These are phyloP conservation scores for Lepidurus packardi DNA, from an alignment of 1,140 invertebrate species.

Conservation along the genomic window DNA sequence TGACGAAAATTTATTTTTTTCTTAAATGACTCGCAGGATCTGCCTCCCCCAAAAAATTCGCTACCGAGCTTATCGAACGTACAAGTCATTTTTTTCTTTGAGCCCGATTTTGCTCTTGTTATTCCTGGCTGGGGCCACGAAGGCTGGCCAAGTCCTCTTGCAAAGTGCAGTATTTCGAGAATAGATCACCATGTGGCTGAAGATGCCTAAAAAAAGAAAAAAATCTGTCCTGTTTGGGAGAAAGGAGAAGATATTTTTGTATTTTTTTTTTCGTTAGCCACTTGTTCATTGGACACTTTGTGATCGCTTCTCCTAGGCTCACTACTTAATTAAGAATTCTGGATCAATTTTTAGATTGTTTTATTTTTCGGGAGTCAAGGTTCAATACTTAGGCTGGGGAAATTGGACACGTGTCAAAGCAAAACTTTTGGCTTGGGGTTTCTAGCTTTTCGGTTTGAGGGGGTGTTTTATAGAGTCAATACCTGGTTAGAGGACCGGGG, in stretches of 20 bases:
- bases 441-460: neutral
- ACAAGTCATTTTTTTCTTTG: neutral
- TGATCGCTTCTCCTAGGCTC: neutral
- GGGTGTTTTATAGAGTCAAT: neutral
- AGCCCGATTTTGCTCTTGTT: neutral
- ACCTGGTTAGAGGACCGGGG: too few species aligned
- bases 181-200: neutral
- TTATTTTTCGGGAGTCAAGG: neutral
- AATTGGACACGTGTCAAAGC: constrained; percentile 1
- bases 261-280: neutral
- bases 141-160: constrained; percentile 1
- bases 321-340: neutral
- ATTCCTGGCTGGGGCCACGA: constrained; percentile 4
- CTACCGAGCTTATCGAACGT: too few species aligned
- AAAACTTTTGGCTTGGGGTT: neutral
- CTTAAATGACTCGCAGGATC: too few species aligned
- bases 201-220: neutral
- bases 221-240: neutral
- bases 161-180: neutral
- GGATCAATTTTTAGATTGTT: neutral
- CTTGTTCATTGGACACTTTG: neutral
- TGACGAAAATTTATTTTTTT: too few species aligned
- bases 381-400: neutral
- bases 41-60: too few species aligned
- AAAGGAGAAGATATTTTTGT: neutral